These are phyloP conservation scores for Hippopotamus amphibius DNA, from an alignment of 2,113 vertebrate genomes.

Conservation along the genomic window DNA sequence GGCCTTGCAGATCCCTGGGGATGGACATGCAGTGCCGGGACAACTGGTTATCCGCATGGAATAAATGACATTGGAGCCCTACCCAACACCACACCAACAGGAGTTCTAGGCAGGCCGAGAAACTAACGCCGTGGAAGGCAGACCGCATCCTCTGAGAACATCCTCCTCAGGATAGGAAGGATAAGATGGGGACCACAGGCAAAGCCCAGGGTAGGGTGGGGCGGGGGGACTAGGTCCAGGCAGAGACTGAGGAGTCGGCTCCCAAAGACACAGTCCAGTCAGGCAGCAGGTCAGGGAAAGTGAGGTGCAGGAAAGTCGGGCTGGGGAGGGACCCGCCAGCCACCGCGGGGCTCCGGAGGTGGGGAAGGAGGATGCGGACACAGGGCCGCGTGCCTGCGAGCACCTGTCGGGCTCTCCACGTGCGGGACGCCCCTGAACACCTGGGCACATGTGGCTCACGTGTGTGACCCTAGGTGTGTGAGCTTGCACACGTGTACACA, in stretches of 20 bases:
- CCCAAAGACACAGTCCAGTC: neutral
- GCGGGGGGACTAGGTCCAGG: neutral
- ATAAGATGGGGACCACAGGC: neutral
- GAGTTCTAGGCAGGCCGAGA: neutral
- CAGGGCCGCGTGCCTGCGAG: neutral
- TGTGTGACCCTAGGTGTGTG: too few relatives aligned
- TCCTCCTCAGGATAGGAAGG: neutral
- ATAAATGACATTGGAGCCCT: neutral
- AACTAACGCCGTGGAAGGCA: rapidly evolving
- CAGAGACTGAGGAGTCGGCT: neutral
- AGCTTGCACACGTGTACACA: neutral
- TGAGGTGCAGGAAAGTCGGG: neutral
- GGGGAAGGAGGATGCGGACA: neutral
- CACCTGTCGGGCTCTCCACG: neutral
- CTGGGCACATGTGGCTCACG: too few relatives aligned
- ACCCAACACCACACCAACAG: neutral
- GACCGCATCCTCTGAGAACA: neutral
- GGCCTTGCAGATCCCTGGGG: neutral
- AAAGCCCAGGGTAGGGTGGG: too few relatives aligned
- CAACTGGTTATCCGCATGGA: rapidly evolving
- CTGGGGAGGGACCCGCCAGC: neutral
- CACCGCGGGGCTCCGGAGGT: too few relatives aligned
- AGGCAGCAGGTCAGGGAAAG: neutral
- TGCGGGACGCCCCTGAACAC: neutral
- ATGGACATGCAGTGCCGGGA: rapidly evolving